Evolutionary conservation across 1,140 invertebrate species (phyloP).

Genomic region (Magallana gigas): DNA sequence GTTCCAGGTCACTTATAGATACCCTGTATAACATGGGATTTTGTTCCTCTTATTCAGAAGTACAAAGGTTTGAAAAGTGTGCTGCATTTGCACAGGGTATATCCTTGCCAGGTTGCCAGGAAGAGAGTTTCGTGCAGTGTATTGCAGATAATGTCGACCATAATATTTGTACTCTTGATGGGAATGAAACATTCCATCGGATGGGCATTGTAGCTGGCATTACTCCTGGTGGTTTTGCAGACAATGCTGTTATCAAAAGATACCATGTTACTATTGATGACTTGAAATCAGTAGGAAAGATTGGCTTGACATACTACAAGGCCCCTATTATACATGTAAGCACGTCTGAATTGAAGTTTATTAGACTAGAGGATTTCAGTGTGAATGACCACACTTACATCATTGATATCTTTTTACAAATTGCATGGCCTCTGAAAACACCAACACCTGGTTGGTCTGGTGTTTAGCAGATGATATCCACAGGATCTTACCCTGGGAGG

Average conservation of each 20-base stretch:
- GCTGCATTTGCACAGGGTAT: constrained; percentile 41
- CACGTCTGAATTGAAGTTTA: not conserved
- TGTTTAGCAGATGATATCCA: constrained; percentile 53
- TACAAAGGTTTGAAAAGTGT: constrained; percentile 48
- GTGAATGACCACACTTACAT: not conserved
- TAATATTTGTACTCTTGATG: constrained; percentile 54
- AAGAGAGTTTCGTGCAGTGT: constrained; percentile 49
- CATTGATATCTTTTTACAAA: constrained; percentile 50
- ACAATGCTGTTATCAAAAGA: not conserved
- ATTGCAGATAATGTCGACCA: constrained; percentile 60
- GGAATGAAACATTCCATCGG: constrained; percentile 57
- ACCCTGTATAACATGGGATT: constrained; percentile 57
- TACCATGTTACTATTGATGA: constrained; percentile 35
- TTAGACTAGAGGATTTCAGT: not conserved
- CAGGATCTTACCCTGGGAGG: constrained; percentile 59
- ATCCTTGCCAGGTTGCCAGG: constrained; percentile 46
- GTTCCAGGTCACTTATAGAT: constrained; percentile 62
- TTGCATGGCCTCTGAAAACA: constrained; percentile 42
- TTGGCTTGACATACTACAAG: constrained; percentile 44
- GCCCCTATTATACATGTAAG: not conserved
- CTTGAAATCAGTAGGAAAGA: constrained; percentile 36
- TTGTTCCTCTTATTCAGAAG: constrained; percentile 63
- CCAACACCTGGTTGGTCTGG: constrained; percentile 42
- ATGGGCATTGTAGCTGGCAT: constrained; percentile 62
- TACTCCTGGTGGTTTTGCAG: constrained; percentile 56